Evolutionary conservation across 2,113 vertebrate genomes (phyloP), one percentile per base, ranked within the genome.

Genomic region (Chionomys nivalis): DNA sequence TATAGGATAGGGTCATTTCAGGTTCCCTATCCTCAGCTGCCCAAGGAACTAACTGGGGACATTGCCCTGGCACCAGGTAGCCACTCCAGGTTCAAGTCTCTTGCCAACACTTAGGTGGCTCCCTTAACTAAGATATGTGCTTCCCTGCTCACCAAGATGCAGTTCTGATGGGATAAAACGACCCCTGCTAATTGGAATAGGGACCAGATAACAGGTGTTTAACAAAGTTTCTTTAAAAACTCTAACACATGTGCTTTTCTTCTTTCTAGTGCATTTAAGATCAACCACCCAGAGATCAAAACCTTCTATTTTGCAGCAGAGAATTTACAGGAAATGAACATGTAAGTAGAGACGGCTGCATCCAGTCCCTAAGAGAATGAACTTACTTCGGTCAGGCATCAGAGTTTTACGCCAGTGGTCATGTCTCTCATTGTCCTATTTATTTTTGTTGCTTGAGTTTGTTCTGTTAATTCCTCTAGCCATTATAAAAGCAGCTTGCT

Each of bases 221-320:
- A 94, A 7, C 63, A 49, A 61, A 88, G 58, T 61, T 77, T 75
- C 52, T 78, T 91, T 95, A 17, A 2, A 89, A 88, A 52, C 26
- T 70, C 82, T 94, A 92, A 95, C 76, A 19, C 90, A 16, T 94
- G 4, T 98, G 44, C 28, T 97, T 97, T 97, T 49, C 87, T 79
- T 63, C 73, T 36, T 91, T 96, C 2, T 98, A 99, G 99, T 98
- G 99, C 99, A 24, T 99, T 99, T 96, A 99, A 99, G 98, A 99
- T 99, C 90, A 99, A 99, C 95, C 99, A 99, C 97, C 99, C 99
- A 63, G 98, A 99, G 82, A 99, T 99, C 98, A 99, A 99, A 99
- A 99, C 99, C 96, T 99, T 99, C 98, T 99, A 99, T 98, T 99
- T 99, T 98, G 99, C 99, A 3, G 99, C 99, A 82, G 99, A 99